These are phyloP conservation scores for Setophaga kirtlandii DNA, from an alignment of 2,113 vertebrate species.

Conservation along the genomic window DNA sequence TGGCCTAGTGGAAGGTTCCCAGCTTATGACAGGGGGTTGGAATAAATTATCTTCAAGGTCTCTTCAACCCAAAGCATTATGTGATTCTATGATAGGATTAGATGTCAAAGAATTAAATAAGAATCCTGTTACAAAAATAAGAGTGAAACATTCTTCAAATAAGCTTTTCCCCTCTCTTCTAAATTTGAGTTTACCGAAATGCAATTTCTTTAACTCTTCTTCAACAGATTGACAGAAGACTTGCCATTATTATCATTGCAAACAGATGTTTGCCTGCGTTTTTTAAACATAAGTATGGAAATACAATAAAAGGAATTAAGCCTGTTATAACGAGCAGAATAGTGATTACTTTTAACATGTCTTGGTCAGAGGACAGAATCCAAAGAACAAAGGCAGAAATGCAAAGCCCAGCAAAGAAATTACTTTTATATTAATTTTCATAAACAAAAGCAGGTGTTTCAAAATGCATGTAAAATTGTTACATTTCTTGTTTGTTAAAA, in stretches of 20 bases:
- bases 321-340: background rate
- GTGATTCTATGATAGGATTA: background rate
- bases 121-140: background rate
- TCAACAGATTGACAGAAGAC: background rate
- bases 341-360: background rate
- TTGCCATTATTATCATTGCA: constrained; percentile 26
- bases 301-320: background rate
- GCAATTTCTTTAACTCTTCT: background rate
- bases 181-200: constrained; percentile 6
- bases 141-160: background rate
- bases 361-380: background rate
- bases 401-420: background rate
- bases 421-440: background rate
- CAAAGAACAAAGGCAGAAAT: background rate
- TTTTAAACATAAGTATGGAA: constrained; percentile 21
- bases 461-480: background rate
- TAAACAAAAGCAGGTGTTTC: background rate
- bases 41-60: background rate
- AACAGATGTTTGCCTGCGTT: constrained; percentile 17
- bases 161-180: background rate
- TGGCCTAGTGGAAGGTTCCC: background rate
- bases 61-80: background rate
- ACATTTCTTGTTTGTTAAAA: background rate
- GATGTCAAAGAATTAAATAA: background rate
- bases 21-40: background rate